Evolutionary conservation across 2,113 vertebrate genomes (phyloP).

Genomic region (Cardinalis cardinalis): DNA sequence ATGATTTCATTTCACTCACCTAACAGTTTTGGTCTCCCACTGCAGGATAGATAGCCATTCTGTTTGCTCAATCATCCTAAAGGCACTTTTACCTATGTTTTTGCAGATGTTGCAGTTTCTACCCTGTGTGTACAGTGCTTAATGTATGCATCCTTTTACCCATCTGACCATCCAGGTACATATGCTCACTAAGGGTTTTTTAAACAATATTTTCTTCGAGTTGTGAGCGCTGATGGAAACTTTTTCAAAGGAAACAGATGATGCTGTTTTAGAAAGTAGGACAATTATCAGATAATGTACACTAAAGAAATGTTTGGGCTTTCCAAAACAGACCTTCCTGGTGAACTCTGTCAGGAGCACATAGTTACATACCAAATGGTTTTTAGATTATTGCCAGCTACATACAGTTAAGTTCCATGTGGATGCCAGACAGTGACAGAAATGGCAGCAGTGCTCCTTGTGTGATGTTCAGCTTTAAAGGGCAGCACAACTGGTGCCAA

Average conservation of each 20-base stretch:
- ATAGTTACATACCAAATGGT: neutral
- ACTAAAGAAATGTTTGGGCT: neutral
- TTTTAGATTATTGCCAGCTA: neutral
- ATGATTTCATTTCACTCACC: neutral
- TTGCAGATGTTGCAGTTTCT: neutral
- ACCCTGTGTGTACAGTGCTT: neutral
- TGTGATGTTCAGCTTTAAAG: neutral
- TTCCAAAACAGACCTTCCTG: neutral
- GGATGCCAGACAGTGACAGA: neutral
- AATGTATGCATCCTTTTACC: neutral
- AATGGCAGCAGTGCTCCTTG: neutral
- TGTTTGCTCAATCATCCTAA: neutral
- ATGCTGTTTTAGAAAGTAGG: neutral
- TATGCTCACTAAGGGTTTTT: neutral
- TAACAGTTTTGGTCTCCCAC: neutral
- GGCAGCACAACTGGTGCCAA: conserved; percentile 20
- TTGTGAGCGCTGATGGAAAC: neutral
- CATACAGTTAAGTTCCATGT: neutral
- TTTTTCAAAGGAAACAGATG: neutral
- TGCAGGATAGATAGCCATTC: neutral
- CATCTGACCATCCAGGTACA: neutral
- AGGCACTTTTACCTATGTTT: neutral
- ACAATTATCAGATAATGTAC: neutral
- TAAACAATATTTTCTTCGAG: neutral
- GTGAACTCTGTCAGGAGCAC: neutral